phyloP scores from a whole-genome alignment of 2,113 vertebrate genomes.

The Parus major region DNA sequence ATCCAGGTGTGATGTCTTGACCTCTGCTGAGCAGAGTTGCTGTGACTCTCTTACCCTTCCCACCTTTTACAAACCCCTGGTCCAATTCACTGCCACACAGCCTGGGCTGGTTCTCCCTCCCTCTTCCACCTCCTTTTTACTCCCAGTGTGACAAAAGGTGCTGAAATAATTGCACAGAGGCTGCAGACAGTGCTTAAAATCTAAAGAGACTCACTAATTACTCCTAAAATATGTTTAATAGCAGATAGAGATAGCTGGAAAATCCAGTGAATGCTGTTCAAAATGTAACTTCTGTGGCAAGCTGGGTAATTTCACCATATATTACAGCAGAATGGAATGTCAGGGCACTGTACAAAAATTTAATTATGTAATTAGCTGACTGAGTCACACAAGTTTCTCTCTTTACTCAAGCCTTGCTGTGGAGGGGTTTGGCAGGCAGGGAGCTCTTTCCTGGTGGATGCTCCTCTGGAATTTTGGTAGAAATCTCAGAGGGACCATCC shows the following conservation, averaged over 20 bases:
- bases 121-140: background rate
- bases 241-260: background rate
- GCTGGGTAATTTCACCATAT: background rate
- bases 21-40: background rate
- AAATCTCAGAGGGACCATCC: background rate
- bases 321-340: background rate
- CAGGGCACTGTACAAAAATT: background rate
- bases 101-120: background rate
- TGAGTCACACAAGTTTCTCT: background rate
- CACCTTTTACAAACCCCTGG: background rate
- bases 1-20: background rate
- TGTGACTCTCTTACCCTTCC: background rate
- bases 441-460: background rate
- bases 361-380: background rate
- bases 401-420: background rate
- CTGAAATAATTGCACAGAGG: background rate
- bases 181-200: background rate
- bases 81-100: background rate
- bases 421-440: background rate
- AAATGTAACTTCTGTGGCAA: background rate
- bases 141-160: background rate
- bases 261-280: background rate
- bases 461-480: background rate
- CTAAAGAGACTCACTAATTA: background rate
- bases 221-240: background rate